Evolutionary conservation across 2,113 vertebrate genomes (phyloP), one percentile per base, ranked within the genome.

Genomic region (Platichthys flesus): DNA sequence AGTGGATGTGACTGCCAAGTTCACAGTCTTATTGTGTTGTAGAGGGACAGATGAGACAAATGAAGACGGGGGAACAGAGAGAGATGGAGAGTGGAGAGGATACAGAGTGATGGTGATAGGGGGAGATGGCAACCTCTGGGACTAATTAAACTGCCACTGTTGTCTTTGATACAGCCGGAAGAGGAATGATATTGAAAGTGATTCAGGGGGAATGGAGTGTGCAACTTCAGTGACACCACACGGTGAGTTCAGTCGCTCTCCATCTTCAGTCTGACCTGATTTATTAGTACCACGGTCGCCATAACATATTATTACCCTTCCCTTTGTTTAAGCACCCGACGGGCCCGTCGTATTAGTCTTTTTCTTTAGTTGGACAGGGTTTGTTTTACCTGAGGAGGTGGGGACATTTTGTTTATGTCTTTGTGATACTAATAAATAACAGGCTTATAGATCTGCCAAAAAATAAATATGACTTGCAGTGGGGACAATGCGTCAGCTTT

Each of bases 81-180:
- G 65, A 67, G 76, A 86, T 60, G 57, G 56, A 75, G 69, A 67
- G 77, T 12, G 55, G 63, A 66, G 51, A 24, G 75, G 71, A 76
- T 28, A 52, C 67, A 71, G 85, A 49, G n/a, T n/a, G 37, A 66
- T 76, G 57, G 71, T 63, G 79, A 70, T 68, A 40, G 68, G 28
- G 63, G 71, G 72, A 76, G 67, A 26, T 69, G 63, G 71, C 62
- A 78, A 83, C 78, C 78, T 69, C 76, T 57, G 76, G 79, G 78
- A 90, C 78, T 87, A 87, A 90, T 90, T 90, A 90, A 84, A 87
- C 70, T 82, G 59, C 83, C 60, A 81, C 76, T 88, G 81, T 86
- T 80, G 75, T 79, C 72, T 75, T 75, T 72, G 74, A 80, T 79
- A 68, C 65, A 74, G 75, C 40, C 23, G 42, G 42, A 78, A 74